Base-by-base conservation (phyloP, 37 sponge, comb jelly and placozoan species). In the Axinella damicornis region DNA sequence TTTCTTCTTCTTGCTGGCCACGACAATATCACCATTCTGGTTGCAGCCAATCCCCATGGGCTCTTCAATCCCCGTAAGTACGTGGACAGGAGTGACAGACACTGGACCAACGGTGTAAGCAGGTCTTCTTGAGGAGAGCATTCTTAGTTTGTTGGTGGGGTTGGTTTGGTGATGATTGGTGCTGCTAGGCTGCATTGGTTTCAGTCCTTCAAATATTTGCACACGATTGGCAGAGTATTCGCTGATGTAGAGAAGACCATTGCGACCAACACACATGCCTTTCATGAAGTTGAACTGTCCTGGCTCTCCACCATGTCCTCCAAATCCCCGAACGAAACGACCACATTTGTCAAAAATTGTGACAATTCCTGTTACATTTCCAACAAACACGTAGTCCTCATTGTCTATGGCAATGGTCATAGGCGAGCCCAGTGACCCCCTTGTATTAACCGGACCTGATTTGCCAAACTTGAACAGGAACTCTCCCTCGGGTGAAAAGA, bases 321-420 rank as follows among this genome's bases (percentile, higher is more conserved):
- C 69, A 67, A 67, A 67, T 67, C 34, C 69, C 5, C 35, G 27
- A 21, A 77, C 57, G 35, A 77, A 77, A 1, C 2, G 1, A 30
- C 77, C 77, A 19, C 2, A 27, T 24, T 36, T 55, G 58, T 77
- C 77, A 30, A 77, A 77, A 24, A 77, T 77, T 2, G 77, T 57
- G 4, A 46, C 46, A 6, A 77, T 36, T 14, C 12, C n/a, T 31
- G 61, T 62, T 0, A 13, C 63, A 77, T 21, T 66, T 46, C 80
- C 80, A 52, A 80, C 69, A 67, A 41, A 80, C 2, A 67, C 80
- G 24, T 80, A 46, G 68, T 80, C 80, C 38, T 80, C 33, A 46
- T 24, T 30, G 38, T 80, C 80, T 41, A 80, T 52, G 25, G 80
- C 69, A 30, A 80, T 52, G 1, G 80, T 24, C 4, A 41, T 25